Conservation (phyloP, 2,113 vertebrate species). For the Mus spicilegus region DNA sequence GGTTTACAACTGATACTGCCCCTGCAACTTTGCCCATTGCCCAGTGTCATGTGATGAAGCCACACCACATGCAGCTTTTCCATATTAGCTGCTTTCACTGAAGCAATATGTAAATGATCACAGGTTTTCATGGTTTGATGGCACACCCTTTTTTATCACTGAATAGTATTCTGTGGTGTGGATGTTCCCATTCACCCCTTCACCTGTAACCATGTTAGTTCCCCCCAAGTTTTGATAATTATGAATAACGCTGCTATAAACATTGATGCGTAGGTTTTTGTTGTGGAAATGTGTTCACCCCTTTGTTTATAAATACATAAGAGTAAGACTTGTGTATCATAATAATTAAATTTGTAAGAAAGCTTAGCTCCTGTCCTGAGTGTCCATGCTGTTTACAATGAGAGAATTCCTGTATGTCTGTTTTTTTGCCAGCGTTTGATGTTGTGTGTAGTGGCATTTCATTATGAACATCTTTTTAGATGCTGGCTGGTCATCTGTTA, state of each 20-base stretch:
- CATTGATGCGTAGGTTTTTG: not conserved
- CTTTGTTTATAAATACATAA: not conserved
- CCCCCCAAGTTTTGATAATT: not conserved
- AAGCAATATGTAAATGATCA: not conserved
- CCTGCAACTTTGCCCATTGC: not conserved
- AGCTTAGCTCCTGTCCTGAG: not conserved
- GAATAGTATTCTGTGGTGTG: not conserved
- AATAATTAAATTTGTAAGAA: not conserved
- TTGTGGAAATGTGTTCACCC: not conserved
- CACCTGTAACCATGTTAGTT: not conserved
- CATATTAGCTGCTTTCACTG: not conserved
- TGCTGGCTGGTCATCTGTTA: not conserved
- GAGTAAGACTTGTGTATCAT: not conserved
- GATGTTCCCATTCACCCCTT: not conserved
- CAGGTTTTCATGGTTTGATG: not conserved
- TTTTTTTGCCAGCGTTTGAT: not conserved
- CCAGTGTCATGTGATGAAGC: not conserved
- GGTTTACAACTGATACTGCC: not conserved
- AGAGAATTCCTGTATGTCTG: not conserved
- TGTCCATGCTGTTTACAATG: not conserved
- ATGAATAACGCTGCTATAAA: not conserved
- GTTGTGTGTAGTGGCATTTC: not conserved
- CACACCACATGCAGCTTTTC: not conserved
- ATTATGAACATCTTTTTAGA: not conserved
- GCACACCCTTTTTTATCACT: not conserved